Evolutionary conservation across 2,888 invertebrate genomes (phyloP), one percentile per base, ranked within the genome.

Genomic region (Platypus cylindrus): DNA sequence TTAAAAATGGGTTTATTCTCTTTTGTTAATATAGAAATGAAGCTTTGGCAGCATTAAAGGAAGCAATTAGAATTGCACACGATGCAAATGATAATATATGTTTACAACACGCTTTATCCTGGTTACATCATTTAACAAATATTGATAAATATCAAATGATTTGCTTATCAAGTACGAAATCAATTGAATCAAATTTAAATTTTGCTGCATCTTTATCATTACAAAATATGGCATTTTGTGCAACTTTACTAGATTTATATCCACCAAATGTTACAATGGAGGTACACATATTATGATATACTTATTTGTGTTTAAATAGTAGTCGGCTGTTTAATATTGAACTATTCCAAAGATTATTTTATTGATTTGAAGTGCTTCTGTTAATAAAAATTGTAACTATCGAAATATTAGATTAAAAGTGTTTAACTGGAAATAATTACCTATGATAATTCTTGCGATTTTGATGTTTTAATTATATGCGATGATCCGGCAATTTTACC

Each of bases 31-130:
- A n/a, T 48, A 85, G 83, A 42, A 70, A 75, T 30, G 78, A 86
- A 55, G 86, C 87, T 0, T 62, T 82, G 53, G 74, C 77, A 38
- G 79, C 85, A 11, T 68, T 93, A n/a, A 76, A 78, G 47, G 91
- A 93, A 64, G 84, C 89, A 7, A 75, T 91, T 34, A 78, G 78
- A 61, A 70, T 86, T 54, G 85, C 90, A 3, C 90, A 91, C 59
- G 86, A 89, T 62, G 78, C 80, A 37, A 83, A 78, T 39, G 91
- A 93, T 58, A 78, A 79, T 51, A 70, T 82, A 34, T 90, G 89
- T 54, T 66, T 90, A 34, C 86, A 87, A 59, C 75, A 85, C 54
- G 83, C 85, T 33, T 76, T 83, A 52, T 80, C 80, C 30, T 91
- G 86, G 89, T 71, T 85, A 50, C 73, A 74, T 45, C 70, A 74